Evolutionary conservation across 2,797 vertebrate species (phyloP).

Genomic region (Limnodromus scolopaceus): DNA sequence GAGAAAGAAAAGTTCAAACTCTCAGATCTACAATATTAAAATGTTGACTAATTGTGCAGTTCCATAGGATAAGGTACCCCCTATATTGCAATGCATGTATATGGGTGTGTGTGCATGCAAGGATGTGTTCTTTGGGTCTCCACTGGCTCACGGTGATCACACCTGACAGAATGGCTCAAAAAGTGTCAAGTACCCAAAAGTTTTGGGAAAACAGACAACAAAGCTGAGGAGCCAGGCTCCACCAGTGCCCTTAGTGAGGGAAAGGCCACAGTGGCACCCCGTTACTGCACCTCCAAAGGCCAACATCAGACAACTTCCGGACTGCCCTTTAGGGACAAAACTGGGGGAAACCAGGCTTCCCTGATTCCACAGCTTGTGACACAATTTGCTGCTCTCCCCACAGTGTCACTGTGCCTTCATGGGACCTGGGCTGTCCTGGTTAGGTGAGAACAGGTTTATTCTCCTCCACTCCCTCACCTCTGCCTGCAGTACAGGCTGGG

Average conservation of each 20-base stretch:
- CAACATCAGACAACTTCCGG: neutral
- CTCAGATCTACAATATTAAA: neutral
- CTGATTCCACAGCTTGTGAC: neutral
- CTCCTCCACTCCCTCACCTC: neutral
- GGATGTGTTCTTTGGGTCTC: neutral
- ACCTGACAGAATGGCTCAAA: neutral
- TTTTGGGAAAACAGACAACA: neutral
- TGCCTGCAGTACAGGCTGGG: neutral
- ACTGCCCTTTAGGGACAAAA: neutral
- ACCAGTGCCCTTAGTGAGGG: neutral
- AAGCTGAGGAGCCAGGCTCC: neutral
- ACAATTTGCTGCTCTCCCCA: neutral
- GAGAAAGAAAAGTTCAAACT: neutral
- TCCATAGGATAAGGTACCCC: neutral
- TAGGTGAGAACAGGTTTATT: neutral
- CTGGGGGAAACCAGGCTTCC: neutral
- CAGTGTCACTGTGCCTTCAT: neutral
- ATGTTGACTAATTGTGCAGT: neutral
- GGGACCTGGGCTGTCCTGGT: neutral
- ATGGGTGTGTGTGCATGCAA: neutral
- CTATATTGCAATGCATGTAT: neutral
- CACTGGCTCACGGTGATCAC: neutral
- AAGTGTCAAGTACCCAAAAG: neutral
- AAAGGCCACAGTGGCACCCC: neutral
- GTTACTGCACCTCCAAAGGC: neutral